Evolutionary conservation across 2,888 invertebrate genomes (phyloP), one percentile per base, ranked within the genome.

Genomic region (Myopa testacea): DNA sequence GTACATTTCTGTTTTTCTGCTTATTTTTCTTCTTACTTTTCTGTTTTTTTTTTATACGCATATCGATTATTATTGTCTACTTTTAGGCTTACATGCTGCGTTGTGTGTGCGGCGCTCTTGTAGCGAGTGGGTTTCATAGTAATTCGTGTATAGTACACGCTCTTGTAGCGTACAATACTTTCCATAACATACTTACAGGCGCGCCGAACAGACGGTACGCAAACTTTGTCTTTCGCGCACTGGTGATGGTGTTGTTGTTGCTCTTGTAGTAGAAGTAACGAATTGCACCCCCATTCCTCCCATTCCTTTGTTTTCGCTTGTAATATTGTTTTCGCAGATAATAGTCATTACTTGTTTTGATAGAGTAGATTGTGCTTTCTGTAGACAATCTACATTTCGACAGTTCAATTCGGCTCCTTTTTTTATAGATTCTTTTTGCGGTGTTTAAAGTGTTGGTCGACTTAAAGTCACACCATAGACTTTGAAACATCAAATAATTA

Each of bases 1-100:
- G 45, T 45, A 45, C 10, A 2, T 60, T 72, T 38, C 52, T 50
- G 2, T 52, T 70, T 69, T 45, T 69, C 45, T 34, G 37, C 26
- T 26, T 26, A 26, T 26, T 45, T 45, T 45, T 10, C 1, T n/a
- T n/a, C n/a, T n/a, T n/a, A n/a, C n/a, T n/a, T n/a, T n/a, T n/a
- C n/a, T 67, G 67, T 38, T 38, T 8, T 37, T 45, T 12, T 45
- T n/a, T 19, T 69, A 19, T 16, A 40, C 26, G 37, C 79, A 82
- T 85, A 85, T 85, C 83, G 85, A 85, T 85, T 85, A 84, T 82
- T 85, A 85, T 69, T 78, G 78, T 71, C 70, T 78, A 77, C 78
- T 76, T 81, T 78, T 69, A 75, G 79, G 78, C 78, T 71, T 62
- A 4, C 37, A 16, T n/a, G 45, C 26, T 26, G 26, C 1, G 14